Conservation (phyloP, 2,113 vertebrate genomes). For the Indicator maculatus region DNA sequence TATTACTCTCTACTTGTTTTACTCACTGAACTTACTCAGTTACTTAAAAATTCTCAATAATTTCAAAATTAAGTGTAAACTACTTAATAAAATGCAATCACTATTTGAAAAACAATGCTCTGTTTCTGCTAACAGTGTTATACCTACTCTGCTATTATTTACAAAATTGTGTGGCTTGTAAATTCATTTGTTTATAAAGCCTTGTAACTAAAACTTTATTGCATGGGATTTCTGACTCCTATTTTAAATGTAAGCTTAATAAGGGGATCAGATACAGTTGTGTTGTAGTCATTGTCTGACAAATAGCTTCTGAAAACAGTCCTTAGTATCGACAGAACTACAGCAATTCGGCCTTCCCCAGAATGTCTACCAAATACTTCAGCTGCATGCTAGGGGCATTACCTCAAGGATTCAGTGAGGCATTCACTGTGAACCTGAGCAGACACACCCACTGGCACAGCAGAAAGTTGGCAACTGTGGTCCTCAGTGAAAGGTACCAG, state of each 20-base stretch:
- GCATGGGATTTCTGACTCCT: background rate
- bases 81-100: background rate
- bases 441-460: rapidly evolving
- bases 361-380: background rate
- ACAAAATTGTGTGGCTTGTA: background rate
- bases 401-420: background rate
- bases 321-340: background rate
- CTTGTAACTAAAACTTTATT: background rate
- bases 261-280: background rate
- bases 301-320: background rate
- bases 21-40: background rate
- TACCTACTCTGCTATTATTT: rapidly evolving
- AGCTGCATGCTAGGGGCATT: rapidly evolving
- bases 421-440: background rate
- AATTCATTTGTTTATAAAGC: background rate
- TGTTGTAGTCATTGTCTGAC: background rate
- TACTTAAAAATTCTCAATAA: background rate
- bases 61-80: background rate
- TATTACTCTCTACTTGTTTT: background rate
- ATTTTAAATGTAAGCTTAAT: background rate
- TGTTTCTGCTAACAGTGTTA: background rate
- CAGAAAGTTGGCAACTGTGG: background rate
- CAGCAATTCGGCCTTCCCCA: background rate
- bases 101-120: background rate
- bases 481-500: background rate